These are phyloP conservation scores for Myzus persicae DNA, from an alignment of 1,140 invertebrate genomes.

Conservation along the genomic window DNA sequence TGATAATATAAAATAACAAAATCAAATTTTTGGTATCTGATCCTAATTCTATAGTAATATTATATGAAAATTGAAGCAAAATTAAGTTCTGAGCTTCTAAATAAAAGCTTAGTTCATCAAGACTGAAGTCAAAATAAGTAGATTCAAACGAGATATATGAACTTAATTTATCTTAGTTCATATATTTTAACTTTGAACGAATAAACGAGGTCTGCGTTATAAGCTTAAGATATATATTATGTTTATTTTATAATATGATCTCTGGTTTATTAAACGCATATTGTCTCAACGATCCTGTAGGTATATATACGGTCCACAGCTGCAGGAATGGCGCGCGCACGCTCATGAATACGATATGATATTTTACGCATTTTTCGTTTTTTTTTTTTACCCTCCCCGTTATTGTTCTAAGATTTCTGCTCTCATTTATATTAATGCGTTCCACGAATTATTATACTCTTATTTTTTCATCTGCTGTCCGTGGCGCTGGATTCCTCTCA, in stretches of 20 bases:
- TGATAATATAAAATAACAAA: not conserved
- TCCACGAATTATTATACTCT: not conserved
- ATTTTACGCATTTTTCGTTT: not conserved
- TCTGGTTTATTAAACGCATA: not conserved
- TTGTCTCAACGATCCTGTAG: not conserved
- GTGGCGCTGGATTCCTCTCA: not conserved
- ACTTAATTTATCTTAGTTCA: not conserved
- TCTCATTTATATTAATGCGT: constrained; percentile 10
- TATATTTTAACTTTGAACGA: not conserved
- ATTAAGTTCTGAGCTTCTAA: too few species aligned
- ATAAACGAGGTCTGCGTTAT: not conserved
- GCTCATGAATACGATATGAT: constrained; percentile 12
- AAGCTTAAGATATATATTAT: not conserved
- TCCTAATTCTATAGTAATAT: not conserved
- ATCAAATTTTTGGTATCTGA: not conserved
- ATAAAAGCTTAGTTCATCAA: not conserved
- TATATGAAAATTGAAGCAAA: not conserved
- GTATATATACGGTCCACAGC: not conserved
- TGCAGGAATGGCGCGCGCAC: not conserved
- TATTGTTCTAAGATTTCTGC: not conserved
- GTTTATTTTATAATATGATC: not conserved
- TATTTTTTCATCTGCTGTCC: not conserved
- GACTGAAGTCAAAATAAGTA: not conserved
- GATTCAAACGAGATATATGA: not conserved
- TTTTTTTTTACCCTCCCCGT: not conserved